A percentile compares a stretch with the other conserved stretches of the same genome.
These are phyloP conservation scores for Branchipolynoe longqiensis DNA, from an alignment of 2,888 invertebrate genomes.

Conservation along the genomic window DNA sequence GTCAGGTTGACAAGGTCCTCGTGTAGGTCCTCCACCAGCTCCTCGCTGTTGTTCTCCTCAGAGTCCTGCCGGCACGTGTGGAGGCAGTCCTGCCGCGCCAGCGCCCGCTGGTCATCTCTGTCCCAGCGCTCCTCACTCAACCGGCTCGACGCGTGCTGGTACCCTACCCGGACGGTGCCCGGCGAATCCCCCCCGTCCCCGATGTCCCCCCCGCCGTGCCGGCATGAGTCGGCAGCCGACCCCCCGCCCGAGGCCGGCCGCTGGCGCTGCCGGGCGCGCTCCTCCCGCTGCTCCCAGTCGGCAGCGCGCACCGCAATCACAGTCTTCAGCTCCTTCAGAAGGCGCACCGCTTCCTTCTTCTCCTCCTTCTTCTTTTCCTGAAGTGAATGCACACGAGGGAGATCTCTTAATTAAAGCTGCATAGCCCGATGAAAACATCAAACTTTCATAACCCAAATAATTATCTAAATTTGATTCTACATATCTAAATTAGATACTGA, in stretches of 20 bases:
- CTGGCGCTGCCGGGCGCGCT: slow-evolving; percentile 31
- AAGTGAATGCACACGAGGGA: too few species aligned
- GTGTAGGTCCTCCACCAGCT: slow-evolving; percentile 36
- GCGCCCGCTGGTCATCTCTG: slow-evolving; percentile 17
- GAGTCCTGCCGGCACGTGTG: slow-evolving; percentile 40
- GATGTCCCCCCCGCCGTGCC: background rate
- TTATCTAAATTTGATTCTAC: too few species aligned
- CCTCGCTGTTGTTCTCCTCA: slow-evolving; percentile 40
- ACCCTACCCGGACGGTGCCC: too few species aligned
- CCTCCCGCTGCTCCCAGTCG: slow-evolving; percentile 31
- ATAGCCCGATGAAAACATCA: too few species aligned
- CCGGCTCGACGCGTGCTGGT: background rate
- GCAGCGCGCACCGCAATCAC: slow-evolving; percentile 74
- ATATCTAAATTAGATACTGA: too few species aligned
- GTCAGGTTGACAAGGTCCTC: slow-evolving; percentile 31
- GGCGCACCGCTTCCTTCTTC: slow-evolving; percentile 72
- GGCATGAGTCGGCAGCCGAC: background rate
- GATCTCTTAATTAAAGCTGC: too few species aligned
- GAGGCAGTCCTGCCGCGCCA: slow-evolving; percentile 37
- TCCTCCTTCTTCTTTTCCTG: slow-evolving; percentile 72
- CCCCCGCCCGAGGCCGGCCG: background rate
- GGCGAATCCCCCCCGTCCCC: background rate
- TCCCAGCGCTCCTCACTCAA: slow-evolving; percentile 28
- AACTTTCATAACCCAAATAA: too few species aligned
- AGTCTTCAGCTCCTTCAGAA: slow-evolving; percentile 75